Evolutionary conservation across 1,140 invertebrate species (phyloP).

Genomic region (Platorchestia sp.): DNA sequence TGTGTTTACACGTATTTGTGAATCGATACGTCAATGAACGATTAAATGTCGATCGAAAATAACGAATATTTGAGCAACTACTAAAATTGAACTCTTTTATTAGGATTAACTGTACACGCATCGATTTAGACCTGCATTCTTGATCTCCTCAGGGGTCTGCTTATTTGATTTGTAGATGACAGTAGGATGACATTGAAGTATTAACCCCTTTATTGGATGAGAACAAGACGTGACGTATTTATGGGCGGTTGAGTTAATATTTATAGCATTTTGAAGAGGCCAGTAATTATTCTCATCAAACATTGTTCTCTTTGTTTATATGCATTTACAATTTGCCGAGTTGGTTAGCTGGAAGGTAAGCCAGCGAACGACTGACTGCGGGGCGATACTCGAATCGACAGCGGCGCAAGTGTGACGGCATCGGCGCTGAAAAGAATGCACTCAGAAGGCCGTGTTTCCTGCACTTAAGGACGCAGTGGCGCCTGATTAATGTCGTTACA

Average conservation of each 20-base stretch:
- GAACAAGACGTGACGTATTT: background rate
- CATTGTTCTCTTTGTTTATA: background rate
- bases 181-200: background rate
- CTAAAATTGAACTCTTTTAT: background rate
- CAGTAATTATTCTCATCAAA: background rate
- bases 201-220: background rate
- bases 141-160: background rate
- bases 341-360: background rate
- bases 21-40: background rate
- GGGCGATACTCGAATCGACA: background rate
- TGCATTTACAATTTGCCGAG: background rate
- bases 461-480: slow-evolving; percentile 4
- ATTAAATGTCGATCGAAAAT: background rate
- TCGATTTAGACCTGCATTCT: background rate
- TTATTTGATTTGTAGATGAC: background rate
- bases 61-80: background rate
- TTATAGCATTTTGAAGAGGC: background rate
- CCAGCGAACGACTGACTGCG: background rate
- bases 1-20: background rate
- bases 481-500: slow-evolving; percentile 52
- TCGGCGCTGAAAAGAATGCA: slow-evolving; percentile 31
- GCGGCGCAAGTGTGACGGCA: background rate
- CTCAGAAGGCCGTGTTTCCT: slow-evolving; percentile 44
- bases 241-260: background rate
- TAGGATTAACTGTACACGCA: background rate